phyloP scores from a whole-genome alignment of 2,113 vertebrate genomes.

The Triplophysa siluroides region DNA sequence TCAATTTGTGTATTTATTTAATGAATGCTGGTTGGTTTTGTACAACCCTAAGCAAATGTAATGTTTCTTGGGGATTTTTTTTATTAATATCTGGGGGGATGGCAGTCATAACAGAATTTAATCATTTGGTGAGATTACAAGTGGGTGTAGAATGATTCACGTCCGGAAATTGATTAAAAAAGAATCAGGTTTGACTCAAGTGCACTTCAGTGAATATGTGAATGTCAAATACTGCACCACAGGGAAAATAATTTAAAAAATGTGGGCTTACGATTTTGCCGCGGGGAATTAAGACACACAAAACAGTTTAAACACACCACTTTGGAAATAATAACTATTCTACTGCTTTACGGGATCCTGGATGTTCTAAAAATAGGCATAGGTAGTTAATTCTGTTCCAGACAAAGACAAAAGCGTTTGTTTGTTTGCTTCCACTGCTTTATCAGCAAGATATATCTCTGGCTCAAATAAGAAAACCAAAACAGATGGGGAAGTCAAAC shows the following conservation, averaged over 20 bases:
- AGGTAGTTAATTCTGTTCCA: background rate
- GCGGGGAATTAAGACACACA: background rate
- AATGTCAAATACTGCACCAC: constrained; percentile 13
- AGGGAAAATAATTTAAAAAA: background rate
- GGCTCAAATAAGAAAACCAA: background rate
- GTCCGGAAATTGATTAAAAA: constrained; percentile 30
- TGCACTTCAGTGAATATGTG: constrained; percentile 31
- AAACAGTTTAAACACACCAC: background rate
- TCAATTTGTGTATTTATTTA: constrained; percentile 13
- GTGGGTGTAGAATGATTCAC: constrained; percentile 6
- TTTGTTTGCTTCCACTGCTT: background rate
- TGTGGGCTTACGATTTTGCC: constrained; percentile 1
- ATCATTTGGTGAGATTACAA: constrained; percentile 37
- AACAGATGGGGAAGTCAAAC: constrained; percentile 21
- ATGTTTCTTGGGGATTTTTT: constrained; percentile 8
- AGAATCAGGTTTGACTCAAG: constrained; percentile 32
- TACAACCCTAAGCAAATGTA: background rate
- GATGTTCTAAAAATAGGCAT: background rate
- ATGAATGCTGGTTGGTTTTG: constrained; percentile 24
- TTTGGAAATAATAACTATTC: background rate
- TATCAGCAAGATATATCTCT: background rate
- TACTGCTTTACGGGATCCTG: background rate
- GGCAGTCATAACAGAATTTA: background rate
- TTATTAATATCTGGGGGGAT: constrained; percentile 25
- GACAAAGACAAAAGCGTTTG: too few relatives aligned